phyloP scores from a whole-genome alignment of 2,113 vertebrate genomes.

The Rhadina sibilatrix region DNA sequence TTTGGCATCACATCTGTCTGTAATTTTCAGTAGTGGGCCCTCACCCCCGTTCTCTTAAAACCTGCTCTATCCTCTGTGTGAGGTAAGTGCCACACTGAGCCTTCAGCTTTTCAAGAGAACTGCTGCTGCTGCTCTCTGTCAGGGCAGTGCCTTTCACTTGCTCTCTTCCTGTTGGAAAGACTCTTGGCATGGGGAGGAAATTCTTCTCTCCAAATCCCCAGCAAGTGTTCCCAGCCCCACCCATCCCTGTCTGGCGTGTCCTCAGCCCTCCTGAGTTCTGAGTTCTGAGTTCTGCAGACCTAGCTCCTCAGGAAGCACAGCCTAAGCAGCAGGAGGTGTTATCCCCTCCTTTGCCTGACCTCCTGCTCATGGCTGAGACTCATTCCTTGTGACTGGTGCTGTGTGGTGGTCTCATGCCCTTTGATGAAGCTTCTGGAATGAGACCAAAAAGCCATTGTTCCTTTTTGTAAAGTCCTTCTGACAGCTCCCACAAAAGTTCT shows the following conservation, averaged over 20 bases:
- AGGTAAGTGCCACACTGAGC: not conserved
- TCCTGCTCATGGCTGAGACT: not conserved
- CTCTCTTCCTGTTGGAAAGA: not conserved
- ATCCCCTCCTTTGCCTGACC: not conserved
- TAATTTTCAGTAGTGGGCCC: not conserved
- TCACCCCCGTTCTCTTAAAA: not conserved
- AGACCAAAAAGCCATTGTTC: slow-evolving; percentile 17
- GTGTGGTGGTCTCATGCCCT: not conserved
- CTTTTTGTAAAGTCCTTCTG: slow-evolving; percentile 9
- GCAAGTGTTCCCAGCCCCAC: not conserved
- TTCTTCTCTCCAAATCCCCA: not conserved
- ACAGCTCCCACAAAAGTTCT: not conserved
- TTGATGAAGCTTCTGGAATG: slow-evolving; percentile 13
- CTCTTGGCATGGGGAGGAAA: not conserved
- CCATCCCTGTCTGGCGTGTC: not conserved
- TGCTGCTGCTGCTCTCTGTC: fast-evolving
- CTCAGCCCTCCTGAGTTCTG: not conserved
- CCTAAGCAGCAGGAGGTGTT: fast-evolving
- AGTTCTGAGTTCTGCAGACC: too few species aligned
- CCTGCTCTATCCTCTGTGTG: not conserved
- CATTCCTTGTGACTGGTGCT: not conserved
- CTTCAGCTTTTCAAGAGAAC: not conserved
- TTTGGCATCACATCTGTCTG: not conserved
- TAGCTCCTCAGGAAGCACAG: not conserved
- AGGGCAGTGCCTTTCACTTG: not conserved